Percentiles rank a stretch among this genome's conserved stretches.
phyloP scores from a whole-genome alignment of 2,797 vertebrate genomes.

The Crenichthys baileyi region DNA sequence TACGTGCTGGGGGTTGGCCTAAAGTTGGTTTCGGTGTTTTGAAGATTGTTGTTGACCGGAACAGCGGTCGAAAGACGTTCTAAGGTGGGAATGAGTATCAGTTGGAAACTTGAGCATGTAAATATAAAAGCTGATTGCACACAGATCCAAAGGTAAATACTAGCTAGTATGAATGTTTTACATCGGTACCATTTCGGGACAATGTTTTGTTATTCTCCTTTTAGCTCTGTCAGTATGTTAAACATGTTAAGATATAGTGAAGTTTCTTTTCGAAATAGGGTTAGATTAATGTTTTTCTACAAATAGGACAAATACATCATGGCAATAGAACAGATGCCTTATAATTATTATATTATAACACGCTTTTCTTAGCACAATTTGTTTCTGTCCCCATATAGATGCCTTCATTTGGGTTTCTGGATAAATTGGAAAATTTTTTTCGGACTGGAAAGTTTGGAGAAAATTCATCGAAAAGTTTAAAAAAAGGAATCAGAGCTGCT shows the following conservation, averaged over 20 bases:
- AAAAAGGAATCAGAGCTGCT: slow-evolving; percentile 35
- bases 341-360: not conserved
- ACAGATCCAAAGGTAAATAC: not conserved
- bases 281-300: not conserved
- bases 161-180: not conserved
- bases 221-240: not conserved
- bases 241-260: not conserved
- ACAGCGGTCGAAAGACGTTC: slow-evolving; percentile 14
- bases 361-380: not conserved
- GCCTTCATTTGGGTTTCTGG: slow-evolving; percentile 53
- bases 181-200: too few relatives aligned
- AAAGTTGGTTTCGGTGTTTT: slow-evolving; percentile 54
- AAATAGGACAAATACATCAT: not conserved
- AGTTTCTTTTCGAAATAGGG: not conserved
- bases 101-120: not conserved
- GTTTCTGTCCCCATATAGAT: slow-evolving; percentile 45
- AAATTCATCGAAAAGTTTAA: slow-evolving; percentile 26
- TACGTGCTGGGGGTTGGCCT: not conserved
- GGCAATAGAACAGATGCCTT: not conserved
- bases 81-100: slow-evolving; percentile 31
- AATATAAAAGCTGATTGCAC: not conserved
- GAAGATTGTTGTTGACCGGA: slow-evolving; percentile 53
- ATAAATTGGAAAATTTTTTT: slow-evolving; percentile 11
- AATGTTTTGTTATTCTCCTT: not conserved
- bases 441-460: slow-evolving; percentile 41